phyloP scores from a whole-genome alignment of 1,140 invertebrate genomes.

The Drepana arcuata region DNA sequence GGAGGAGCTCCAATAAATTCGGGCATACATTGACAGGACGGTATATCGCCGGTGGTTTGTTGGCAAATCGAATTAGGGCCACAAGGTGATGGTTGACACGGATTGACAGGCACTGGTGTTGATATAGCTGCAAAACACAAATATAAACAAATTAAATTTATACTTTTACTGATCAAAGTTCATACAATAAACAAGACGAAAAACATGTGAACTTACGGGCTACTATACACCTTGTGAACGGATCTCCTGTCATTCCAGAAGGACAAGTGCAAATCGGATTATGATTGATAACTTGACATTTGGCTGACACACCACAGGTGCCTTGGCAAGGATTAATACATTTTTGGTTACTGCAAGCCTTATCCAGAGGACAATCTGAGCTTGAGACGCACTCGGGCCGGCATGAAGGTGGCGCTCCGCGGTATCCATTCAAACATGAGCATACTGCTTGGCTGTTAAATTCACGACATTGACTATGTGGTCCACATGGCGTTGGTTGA shows the following conservation, averaged over 20 bases:
- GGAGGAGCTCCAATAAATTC: slow-evolving; percentile 79
- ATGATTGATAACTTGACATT: slow-evolving; percentile 77
- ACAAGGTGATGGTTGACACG: slow-evolving; percentile 80
- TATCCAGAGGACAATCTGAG: slow-evolving; percentile 72
- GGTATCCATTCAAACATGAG: slow-evolving; percentile 74
- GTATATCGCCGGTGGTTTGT: slow-evolving; percentile 66
- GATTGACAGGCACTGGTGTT: slow-evolving; percentile 67
- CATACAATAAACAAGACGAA: slow-evolving; percentile 1
- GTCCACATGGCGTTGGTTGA: slow-evolving; percentile 75
- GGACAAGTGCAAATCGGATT: slow-evolving; percentile 78
- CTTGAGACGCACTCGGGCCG: slow-evolving; percentile 75
- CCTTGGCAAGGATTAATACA: slow-evolving; percentile 77
- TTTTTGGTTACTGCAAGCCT: slow-evolving; percentile 76
- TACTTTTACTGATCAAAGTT: neutral
- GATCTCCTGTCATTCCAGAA: slow-evolving; percentile 74
- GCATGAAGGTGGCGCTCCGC: slow-evolving; percentile 76
- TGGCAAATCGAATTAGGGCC: slow-evolving; percentile 84
- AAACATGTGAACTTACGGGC: slow-evolving; percentile 60
- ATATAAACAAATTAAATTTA: neutral
- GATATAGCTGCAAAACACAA: slow-evolving; percentile 23
- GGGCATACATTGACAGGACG: slow-evolving; percentile 77
- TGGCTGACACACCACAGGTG: slow-evolving; percentile 75
- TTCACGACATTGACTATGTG: slow-evolving; percentile 75
- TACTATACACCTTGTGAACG: slow-evolving; percentile 74
- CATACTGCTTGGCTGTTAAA: slow-evolving; percentile 76